A percentile compares a stretch with the other conserved stretches of the same genome.
Evolutionary conservation across 53 echinoderm and acorn worm species (phyloP).

Genomic region (Echinarachnius parma): DNA sequence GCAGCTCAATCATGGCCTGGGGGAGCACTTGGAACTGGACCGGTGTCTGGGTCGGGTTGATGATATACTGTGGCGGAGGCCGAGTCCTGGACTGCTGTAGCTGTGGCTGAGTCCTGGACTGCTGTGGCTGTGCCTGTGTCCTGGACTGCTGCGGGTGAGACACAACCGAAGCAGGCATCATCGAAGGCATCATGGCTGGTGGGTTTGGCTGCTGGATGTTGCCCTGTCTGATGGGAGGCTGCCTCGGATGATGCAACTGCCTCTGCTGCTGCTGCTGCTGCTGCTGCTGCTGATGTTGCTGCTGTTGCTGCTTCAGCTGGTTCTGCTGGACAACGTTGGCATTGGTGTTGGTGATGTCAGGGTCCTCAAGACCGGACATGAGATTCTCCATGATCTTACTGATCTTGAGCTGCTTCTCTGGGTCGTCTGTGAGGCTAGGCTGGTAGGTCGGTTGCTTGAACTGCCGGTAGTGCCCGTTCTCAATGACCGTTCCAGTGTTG

Average conservation of each 20-base stretch:
- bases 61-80: too few relatives aligned
- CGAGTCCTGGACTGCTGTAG: too few relatives aligned
- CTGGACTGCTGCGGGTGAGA: background rate
- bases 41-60: background rate
- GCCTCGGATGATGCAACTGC: too few relatives aligned
- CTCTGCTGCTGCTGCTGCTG: background rate
- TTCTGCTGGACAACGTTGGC: background rate
- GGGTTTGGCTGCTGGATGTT: too few relatives aligned
- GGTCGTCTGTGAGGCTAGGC: background rate
- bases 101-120: background rate
- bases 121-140: too few relatives aligned
- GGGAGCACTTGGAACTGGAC: background rate
- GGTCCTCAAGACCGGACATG: too few relatives aligned
- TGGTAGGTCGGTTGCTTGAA: too few relatives aligned
- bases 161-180: background rate
- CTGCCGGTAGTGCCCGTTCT: background rate
- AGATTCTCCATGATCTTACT: background rate
- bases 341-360: too few relatives aligned
- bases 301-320: background rate
- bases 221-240: too few relatives aligned
- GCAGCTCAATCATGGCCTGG: background rate
- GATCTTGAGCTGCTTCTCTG: background rate
- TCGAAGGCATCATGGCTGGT: too few relatives aligned
- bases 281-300: background rate
- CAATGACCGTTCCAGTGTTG: slow-evolving; percentile 20